A percentile compares a stretch with the other conserved stretches of the same genome.
phyloP scores from a whole-genome alignment of 2,888 invertebrate species.

The Ferrisia virgata region DNA sequence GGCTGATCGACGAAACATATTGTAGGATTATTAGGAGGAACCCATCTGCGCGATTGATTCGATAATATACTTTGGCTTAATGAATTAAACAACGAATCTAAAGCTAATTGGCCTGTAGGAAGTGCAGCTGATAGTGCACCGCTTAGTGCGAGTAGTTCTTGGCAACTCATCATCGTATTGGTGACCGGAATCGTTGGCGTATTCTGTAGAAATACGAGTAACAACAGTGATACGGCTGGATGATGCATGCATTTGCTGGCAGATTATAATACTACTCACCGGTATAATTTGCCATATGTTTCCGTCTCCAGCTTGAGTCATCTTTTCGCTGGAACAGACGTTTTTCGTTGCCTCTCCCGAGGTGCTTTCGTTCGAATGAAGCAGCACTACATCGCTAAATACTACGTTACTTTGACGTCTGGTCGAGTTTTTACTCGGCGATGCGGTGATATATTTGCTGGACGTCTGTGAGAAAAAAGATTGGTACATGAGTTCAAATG shows the following conservation, averaged over 20 bases:
- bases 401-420: constrained; percentile 79
- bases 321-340: constrained; percentile 69
- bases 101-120: constrained; percentile 74
- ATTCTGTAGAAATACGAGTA: constrained; percentile 4
- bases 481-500: no score
- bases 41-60: constrained; percentile 17
- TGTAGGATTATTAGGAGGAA: constrained; percentile 21
- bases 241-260: no score
- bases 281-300: constrained; percentile 59
- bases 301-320: constrained; percentile 79
- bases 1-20: constrained; percentile 44
- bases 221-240: no score
- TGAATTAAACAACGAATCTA: constrained; percentile 76
- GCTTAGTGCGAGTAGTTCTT: constrained; percentile 84
- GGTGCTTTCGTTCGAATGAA: constrained; percentile 54
- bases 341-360: constrained; percentile 46
- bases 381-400: constrained; percentile 80
- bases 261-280: constrained; percentile 22
- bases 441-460: constrained; percentile 52
- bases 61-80: constrained; percentile 62
- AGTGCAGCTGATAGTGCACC: constrained; percentile 88
- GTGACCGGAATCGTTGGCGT: constrained; percentile 21
- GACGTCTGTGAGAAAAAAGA: neutral
- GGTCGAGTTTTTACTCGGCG: constrained; percentile 56
- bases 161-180: constrained; percentile 67